These are phyloP conservation scores for Nomada fabriciana DNA, from an alignment of 2,888 invertebrate species.

Conservation along the genomic window DNA sequence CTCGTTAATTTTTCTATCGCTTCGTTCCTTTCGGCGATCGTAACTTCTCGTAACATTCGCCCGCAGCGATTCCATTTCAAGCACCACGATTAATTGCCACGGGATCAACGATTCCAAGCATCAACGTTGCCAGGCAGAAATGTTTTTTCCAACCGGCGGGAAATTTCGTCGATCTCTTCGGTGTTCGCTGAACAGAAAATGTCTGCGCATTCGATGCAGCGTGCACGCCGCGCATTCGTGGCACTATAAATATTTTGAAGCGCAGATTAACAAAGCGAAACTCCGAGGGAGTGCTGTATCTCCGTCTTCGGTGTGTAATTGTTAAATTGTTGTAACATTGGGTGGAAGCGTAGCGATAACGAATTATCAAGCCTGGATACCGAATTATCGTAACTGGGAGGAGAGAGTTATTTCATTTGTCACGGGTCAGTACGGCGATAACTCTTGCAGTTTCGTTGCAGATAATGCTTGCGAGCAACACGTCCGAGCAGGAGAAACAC, in stretches of 20 bases:
- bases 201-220: neutral
- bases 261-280: conserved; percentile 29
- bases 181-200: too few species aligned
- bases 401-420: conserved; percentile 65
- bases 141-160: too few species aligned
- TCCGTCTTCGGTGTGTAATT: conserved; percentile 53
- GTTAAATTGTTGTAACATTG: conserved; percentile 68
- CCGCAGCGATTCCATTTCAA: too few species aligned
- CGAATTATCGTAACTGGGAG: conserved; percentile 51
- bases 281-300: conserved; percentile 22
- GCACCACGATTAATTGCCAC: too few species aligned
- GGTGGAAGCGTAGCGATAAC: conserved; percentile 45
- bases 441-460: conserved; percentile 45
- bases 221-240: neutral
- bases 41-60: too few species aligned
- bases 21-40: neutral
- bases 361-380: conserved; percentile 56
- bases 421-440: conserved; percentile 69
- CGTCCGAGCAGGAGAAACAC: neutral
- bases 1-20: neutral
- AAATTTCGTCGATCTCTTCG: too few species aligned
- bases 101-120: too few species aligned
- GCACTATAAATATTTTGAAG: conserved; percentile 55
- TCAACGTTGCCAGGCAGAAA: too few species aligned
- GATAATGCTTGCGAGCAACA: conserved; percentile 19